These are phyloP conservation scores for Phyto melanocephala DNA, from an alignment of 2,888 invertebrate genomes.

Conservation along the genomic window DNA sequence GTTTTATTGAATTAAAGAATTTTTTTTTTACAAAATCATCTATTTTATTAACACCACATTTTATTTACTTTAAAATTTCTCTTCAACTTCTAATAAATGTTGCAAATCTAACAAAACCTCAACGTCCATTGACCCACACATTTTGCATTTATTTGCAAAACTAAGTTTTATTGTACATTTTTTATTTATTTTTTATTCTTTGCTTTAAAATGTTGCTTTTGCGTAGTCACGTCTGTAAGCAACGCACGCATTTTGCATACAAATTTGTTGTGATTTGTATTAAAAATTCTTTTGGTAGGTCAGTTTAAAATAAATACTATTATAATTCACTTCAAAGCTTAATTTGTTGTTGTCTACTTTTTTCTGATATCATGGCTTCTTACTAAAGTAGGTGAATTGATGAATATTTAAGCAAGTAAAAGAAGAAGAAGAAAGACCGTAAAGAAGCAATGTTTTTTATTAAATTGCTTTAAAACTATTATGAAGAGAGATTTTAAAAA, in stretches of 20 bases:
- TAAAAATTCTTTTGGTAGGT: constrained; percentile 63
- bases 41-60: not conserved
- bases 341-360: not conserved
- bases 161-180: not conserved
- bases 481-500: too few species aligned
- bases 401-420: constrained; percentile 17
- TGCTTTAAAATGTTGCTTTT: not conserved
- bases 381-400: constrained; percentile 61
- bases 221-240: constrained; percentile 52
- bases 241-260: constrained; percentile 36
- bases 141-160: constrained; percentile 20
- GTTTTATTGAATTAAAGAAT: too few species aligned
- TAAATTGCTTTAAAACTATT: too few species aligned
- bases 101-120: not conserved
- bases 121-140: constrained; percentile 56
- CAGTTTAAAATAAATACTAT: constrained; percentile 52
- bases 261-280: constrained; percentile 42
- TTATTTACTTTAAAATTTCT: constrained; percentile 39
- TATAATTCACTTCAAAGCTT: constrained; percentile 35
- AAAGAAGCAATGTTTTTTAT: not conserved
- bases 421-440: not conserved
- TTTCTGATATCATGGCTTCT: constrained; percentile 39
- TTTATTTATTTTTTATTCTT: constrained; percentile 22
- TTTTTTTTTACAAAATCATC: too few species aligned
- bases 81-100: constrained; percentile 43